Conservation (phyloP, 2,113 vertebrate genomes). For the Helogale parvula region DNA sequence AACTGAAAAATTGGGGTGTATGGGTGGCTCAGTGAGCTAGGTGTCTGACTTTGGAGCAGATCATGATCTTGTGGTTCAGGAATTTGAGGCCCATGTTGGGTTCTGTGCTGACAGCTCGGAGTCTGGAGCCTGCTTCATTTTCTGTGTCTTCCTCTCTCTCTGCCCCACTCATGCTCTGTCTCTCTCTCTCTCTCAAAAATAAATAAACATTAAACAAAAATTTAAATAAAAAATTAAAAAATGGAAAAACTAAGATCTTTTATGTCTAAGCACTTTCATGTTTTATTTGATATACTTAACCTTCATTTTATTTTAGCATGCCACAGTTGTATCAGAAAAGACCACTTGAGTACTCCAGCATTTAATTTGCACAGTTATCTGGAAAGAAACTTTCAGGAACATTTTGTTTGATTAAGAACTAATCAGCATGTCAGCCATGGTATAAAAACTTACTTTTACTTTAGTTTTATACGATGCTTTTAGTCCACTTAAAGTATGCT, state of each 20-base stretch:
- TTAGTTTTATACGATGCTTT: background rate
- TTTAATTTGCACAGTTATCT: constrained; percentile 43
- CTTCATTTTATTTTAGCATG: constrained; percentile 12
- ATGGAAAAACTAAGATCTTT: background rate
- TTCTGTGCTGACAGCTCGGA: too few species aligned
- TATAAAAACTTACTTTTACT: background rate
- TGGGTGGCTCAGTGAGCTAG: too few species aligned
- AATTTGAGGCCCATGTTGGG: too few species aligned
- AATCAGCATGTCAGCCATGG: background rate
- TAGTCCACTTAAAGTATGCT: background rate
- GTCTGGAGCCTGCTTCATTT: too few species aligned
- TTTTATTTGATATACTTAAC: background rate
- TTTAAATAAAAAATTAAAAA: background rate
- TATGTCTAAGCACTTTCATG: background rate
- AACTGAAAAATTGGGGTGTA: too few species aligned
- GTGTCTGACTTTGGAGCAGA: too few species aligned
- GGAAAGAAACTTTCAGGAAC: background rate
- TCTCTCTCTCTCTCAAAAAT: too few species aligned
- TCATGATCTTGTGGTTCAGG: too few species aligned
- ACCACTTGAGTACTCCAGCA: background rate
- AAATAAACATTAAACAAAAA: too few species aligned
- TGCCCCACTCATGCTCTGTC: too few species aligned
- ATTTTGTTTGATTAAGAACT: constrained; percentile 29
- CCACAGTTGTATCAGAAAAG: background rate
- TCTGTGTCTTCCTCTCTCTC: too few species aligned